These are phyloP conservation scores for Nothoprocta perdicaria DNA, from an alignment of 2,113 vertebrate species.

Conservation along the genomic window DNA sequence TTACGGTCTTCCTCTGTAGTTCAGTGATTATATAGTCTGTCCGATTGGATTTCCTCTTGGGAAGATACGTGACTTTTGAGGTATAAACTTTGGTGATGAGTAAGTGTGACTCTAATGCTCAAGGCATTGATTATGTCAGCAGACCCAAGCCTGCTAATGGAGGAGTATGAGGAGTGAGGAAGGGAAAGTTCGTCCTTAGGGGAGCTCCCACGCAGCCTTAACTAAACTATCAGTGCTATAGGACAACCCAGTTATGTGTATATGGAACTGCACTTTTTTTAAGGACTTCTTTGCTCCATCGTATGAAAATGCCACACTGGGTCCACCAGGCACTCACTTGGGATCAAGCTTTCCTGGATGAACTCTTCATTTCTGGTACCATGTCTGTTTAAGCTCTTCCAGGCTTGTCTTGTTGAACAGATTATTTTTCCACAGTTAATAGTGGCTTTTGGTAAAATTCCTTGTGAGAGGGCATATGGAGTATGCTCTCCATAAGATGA, in stretches of 20 bases:
- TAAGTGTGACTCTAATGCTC: neutral
- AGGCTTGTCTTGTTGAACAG: neutral
- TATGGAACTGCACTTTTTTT: neutral
- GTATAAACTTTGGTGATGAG: neutral
- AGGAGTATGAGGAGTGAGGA: neutral
- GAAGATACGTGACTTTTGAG: neutral
- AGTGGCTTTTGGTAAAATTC: neutral
- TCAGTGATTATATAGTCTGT: neutral
- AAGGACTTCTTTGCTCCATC: neutral
- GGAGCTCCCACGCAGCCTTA: neutral
- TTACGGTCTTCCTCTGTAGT: neutral
- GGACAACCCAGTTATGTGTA: neutral
- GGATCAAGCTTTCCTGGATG: neutral
- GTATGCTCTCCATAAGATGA: too few relatives aligned
- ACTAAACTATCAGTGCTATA: neutral
- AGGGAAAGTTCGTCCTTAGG: neutral
- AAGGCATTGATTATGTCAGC: neutral
- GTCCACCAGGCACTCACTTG: neutral
- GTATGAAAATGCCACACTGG: neutral
- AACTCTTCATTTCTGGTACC: conserved; percentile 4
- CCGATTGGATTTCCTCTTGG: neutral
- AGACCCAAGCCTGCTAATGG: neutral
- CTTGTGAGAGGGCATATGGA: too few relatives aligned
- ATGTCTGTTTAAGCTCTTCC: neutral
- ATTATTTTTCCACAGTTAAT: neutral